Base-by-base conservation (phyloP, 2,888 invertebrate genomes). In the Oconnorella tubifera region DNA sequence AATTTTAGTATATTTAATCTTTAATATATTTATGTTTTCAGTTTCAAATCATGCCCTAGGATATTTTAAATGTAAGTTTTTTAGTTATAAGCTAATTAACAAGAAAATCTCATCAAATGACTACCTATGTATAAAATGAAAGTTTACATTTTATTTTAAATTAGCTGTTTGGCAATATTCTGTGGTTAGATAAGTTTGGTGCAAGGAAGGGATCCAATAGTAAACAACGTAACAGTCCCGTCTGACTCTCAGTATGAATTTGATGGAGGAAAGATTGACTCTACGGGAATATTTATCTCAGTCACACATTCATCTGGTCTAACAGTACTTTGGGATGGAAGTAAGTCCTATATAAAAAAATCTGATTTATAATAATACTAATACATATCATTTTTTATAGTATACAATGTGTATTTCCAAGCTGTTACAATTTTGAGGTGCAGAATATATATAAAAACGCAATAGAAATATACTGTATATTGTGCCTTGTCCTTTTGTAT, bases 271-370 rank as follows among this genome's bases (percentile, higher is more conserved):
- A 85, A 85, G 23, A 80, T 88, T 1, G 85, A 89, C 27, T 81
- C 86, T 63, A 88, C 87, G 0, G 92, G 90, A 1, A 80, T 89
- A 0, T 92, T 89, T 80, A 86, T 90, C 32, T 50, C 56, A 6
- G 60, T 68, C 3, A 50, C 62, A 28, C 65, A 63, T 56, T 55
- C 59, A 10, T 33, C 48, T 55, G 66, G 65, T n/a, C 51, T 70
- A n/a, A 33, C 62, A 14, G 40, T 70, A 29, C 40, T 66, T 3
- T 70, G 70, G 70, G 69, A 69, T 51, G 55, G 59, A 65, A 68
- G 69, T 68, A n/a, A 59, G 65, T 29, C 40, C n/a, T 28, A n/a
- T 27, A 48, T 23, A 25, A 4, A 14, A 56, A 29, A 10, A 14
- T 28, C n/a, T 25, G n/a, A 55, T 19, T 19, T 19, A 23, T 10